phyloP scores from a whole-genome alignment of 2,888 invertebrate genomes.

The Dione juno region DNA sequence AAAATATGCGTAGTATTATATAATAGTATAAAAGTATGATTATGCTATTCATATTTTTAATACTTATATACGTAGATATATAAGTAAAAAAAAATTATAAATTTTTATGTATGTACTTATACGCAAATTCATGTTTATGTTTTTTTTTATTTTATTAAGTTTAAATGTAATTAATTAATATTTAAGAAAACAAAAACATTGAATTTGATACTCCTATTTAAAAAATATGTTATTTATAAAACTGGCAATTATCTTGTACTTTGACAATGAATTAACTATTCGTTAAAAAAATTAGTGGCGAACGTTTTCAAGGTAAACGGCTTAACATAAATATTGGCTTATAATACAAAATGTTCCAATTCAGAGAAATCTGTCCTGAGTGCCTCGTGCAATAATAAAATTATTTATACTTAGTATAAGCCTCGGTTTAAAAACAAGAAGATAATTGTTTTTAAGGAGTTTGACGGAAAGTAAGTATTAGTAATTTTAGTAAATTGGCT shows the following conservation, averaged over 20 bases:
- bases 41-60: too few species aligned
- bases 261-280: slow-evolving; percentile 31
- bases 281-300: slow-evolving; percentile 38
- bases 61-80: background rate
- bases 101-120: background rate
- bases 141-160: too few species aligned
- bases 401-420: slow-evolving; percentile 8
- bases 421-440: background rate
- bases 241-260: slow-evolving; percentile 20
- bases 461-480: slow-evolving; percentile 1
- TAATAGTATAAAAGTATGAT: too few species aligned
- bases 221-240: slow-evolving; percentile 9
- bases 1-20: background rate
- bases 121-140: background rate
- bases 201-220: background rate
- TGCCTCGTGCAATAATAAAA: slow-evolving; percentile 13
- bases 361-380: slow-evolving; percentile 36
- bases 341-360: slow-evolving; percentile 38
- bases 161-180: background rate
- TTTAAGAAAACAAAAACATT: background rate
- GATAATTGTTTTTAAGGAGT: background rate
- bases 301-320: slow-evolving; percentile 42
- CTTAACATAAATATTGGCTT: slow-evolving; percentile 41
- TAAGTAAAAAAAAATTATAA: background rate
- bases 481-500: background rate